These are phyloP conservation scores for Sorex maritimensis DNA, from an alignment of 2,797 vertebrate genomes.

Conservation along the genomic window DNA sequence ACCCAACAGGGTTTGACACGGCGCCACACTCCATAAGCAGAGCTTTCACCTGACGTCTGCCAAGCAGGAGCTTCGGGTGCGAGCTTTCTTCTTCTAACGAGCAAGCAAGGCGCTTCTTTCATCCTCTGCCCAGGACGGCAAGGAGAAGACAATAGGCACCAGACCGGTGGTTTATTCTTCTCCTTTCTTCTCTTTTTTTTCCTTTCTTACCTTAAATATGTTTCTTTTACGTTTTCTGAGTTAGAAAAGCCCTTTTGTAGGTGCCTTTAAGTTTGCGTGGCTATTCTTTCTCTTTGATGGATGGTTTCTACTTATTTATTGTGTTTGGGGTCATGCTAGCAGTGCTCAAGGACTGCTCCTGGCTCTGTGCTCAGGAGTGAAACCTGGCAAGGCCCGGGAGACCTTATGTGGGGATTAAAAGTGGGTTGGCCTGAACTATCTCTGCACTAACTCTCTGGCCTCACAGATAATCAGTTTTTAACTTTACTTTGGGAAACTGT, in stretches of 20 bases:
- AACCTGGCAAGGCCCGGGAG: no score
- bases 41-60: slow-evolving; percentile 94
- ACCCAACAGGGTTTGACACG: slow-evolving; percentile 96
- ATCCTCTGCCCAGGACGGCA: slow-evolving; percentile 93
- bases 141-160: slow-evolving; percentile 92
- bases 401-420: no score
- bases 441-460: no score
- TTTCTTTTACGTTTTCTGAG: slow-evolving; percentile 89
- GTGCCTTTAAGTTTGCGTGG: slow-evolving; percentile 72
- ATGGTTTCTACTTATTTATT: neutral
- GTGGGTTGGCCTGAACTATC: no score
- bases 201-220: slow-evolving; percentile 83
- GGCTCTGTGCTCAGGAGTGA: no score
- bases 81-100: slow-evolving; percentile 93
- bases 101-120: slow-evolving; percentile 93
- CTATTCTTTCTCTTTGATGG: slow-evolving; percentile 79
- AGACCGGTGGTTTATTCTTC: slow-evolving; percentile 62
- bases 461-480: slow-evolving; percentile 14
- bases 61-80: slow-evolving; percentile 91
- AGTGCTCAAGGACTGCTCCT: no score
- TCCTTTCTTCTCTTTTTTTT: neutral
- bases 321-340: no score
- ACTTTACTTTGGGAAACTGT: slow-evolving; percentile 83
- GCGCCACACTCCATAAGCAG: slow-evolving; percentile 91
- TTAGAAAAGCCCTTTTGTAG: slow-evolving; percentile 87